Evolutionary conservation across 2,797 vertebrate species (phyloP).

Genomic region (Micropoecilia bifurca): DNA sequence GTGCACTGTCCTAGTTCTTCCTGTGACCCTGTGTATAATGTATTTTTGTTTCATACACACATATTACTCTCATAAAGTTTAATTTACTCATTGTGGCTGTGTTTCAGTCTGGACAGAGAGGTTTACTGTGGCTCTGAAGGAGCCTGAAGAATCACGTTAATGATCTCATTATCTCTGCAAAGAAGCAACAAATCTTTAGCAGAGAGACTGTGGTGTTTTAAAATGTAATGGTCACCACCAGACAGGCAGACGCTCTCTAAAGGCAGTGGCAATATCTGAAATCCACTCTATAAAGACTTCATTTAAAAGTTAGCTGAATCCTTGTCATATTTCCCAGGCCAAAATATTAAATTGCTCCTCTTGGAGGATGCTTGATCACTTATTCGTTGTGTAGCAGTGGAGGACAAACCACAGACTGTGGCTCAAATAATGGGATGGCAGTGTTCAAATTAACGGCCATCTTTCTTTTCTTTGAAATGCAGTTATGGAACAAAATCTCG

Average conservation of each 20-base stretch:
- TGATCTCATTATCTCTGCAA: conserved; percentile 2
- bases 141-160: not conserved
- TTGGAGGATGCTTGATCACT: not conserved
- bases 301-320: not conserved
- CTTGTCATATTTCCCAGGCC: not conserved
- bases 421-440: not conserved
- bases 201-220: conserved; percentile 2
- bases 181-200: conserved; percentile 2
- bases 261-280: not conserved
- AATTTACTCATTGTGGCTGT: conserved; percentile 1
- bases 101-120: not conserved
- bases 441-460: not conserved
- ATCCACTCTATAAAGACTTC: not conserved
- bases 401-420: not conserved
- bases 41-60: conserved; percentile 8
- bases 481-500: not conserved
- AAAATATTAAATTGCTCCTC: not conserved
- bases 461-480: not conserved
- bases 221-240: not conserved
- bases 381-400: not conserved
- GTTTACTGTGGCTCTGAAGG: not conserved
- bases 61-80: conserved; percentile 5
- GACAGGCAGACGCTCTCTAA: not conserved
- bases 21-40: not conserved
- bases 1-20: not conserved